A percentile compares a stretch with the other conserved stretches of the same genome.
phyloP scores from a whole-genome alignment of 2,113 vertebrate genomes.

The Phyllostomus hastatus region DNA sequence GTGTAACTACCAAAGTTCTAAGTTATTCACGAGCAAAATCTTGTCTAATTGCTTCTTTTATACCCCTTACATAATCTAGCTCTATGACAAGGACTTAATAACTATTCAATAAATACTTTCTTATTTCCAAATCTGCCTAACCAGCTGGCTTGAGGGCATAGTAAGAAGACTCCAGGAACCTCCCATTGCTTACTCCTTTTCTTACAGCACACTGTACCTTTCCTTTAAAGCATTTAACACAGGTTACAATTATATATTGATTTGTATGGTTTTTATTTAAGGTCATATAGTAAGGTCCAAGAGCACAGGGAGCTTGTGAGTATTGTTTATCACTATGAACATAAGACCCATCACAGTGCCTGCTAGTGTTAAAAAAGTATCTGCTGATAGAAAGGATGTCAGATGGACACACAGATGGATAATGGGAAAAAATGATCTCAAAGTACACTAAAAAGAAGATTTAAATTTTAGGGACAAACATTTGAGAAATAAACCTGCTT shows the following conservation, averaged over 20 bases:
- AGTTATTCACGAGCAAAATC: neutral
- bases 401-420: neutral
- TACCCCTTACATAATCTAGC: neutral
- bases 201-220: neutral
- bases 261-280: neutral
- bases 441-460: neutral
- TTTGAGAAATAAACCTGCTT: constrained; percentile 25
- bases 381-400: neutral
- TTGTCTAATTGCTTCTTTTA: neutral
- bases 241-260: neutral
- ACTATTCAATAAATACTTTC: neutral
- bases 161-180: neutral
- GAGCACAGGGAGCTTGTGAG: neutral
- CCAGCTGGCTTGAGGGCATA: neutral
- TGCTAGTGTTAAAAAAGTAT: neutral
- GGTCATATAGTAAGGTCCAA: neutral
- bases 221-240: neutral
- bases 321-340: neutral
- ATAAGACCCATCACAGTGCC: neutral
- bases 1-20: neutral
- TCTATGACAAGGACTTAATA: neutral
- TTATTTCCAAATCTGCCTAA: neutral
- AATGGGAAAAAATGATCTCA: neutral
- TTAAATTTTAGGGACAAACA: neutral
- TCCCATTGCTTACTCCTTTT: neutral